phyloP scores from a whole-genome alignment of 23 tunicate species.

The Phallusia fumigata region DNA sequence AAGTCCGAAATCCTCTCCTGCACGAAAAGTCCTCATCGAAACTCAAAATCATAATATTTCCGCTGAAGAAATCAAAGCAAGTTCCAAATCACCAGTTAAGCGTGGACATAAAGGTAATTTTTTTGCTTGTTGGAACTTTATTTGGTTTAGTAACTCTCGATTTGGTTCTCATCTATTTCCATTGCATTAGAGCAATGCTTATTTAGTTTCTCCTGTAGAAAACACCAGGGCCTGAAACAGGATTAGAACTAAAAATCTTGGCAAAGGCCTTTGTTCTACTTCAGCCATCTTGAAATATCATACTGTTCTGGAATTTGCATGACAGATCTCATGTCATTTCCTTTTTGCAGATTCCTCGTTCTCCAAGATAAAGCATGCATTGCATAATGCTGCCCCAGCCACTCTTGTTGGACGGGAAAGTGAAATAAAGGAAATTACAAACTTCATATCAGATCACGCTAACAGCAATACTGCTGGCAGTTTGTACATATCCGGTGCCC shows the following conservation, averaged over 20 bases:
- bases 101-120: background rate
- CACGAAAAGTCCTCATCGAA: background rate
- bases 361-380: constrained; percentile 40
- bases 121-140: background rate
- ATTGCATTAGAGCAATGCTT: too few relatives aligned
- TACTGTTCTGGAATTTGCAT: too few relatives aligned
- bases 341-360: constrained; percentile 17
- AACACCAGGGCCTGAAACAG: too few relatives aligned
- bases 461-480: constrained; percentile 37
- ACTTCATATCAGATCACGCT: constrained; percentile 34
- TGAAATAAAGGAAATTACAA: constrained; percentile 46
- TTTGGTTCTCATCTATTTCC: too few relatives aligned
- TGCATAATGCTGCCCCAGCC: constrained; percentile 63
- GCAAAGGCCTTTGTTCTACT: too few relatives aligned
- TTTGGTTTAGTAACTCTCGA: too few relatives aligned
- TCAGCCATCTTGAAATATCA: too few relatives aligned
- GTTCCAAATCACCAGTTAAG: background rate
- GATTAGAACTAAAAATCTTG: too few relatives aligned
- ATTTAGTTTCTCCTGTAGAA: too few relatives aligned
- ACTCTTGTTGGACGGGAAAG: constrained; percentile 56
- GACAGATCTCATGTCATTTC: background rate
- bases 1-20: too few relatives aligned
- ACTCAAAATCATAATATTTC: background rate
- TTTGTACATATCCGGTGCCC: constrained; percentile 93
- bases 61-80: background rate